These are phyloP conservation scores for Scaptomyza tumidula DNA, from an alignment of 2,888 invertebrate genomes.

Conservation along the genomic window DNA sequence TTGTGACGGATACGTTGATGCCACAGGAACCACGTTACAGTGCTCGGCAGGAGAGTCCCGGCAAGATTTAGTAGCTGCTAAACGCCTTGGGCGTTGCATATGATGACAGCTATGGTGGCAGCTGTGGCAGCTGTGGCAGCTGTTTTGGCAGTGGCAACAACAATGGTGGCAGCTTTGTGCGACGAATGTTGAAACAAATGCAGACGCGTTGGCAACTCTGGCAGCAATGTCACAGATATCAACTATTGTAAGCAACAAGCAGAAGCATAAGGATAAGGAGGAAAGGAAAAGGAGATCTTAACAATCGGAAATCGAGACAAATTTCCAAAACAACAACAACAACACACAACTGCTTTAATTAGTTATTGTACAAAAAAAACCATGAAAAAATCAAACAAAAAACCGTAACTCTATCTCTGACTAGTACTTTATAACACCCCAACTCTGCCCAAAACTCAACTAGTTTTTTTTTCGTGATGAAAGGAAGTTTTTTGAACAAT, in stretches of 20 bases:
- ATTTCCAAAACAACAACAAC: constrained; percentile 31
- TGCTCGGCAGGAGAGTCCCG: constrained; percentile 83
- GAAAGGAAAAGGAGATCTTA: not conserved
- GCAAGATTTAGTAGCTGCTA: constrained; percentile 83
- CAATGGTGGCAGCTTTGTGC: constrained; percentile 55
- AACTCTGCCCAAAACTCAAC: constrained; percentile 4
- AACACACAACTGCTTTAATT: constrained; percentile 37
- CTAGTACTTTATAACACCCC: not conserved
- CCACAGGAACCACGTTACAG: constrained; percentile 84
- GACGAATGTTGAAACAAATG: constrained; percentile 64
- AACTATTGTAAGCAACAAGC: constrained; percentile 36
- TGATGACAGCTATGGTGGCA: constrained; percentile 33
- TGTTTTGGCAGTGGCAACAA: constrained; percentile 30
- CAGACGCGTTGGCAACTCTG: constrained; percentile 73
- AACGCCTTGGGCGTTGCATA: constrained; percentile 68
- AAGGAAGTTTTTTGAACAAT: constrained; percentile 11
- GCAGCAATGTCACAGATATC: constrained; percentile 67
- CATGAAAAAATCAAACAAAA: not conserved
- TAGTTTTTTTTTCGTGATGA: constrained; percentile 31
- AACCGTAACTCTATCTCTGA: not conserved
- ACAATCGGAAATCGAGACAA: constrained; percentile 43
- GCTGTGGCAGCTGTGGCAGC: constrained; percentile 66
- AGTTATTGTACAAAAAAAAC: constrained; percentile 23
- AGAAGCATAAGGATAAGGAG: not conserved
- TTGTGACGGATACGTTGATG: constrained; percentile 83